These are phyloP conservation scores for Diorhabda elongata DNA, from an alignment of 1,140 invertebrate genomes.

Conservation along the genomic window DNA sequence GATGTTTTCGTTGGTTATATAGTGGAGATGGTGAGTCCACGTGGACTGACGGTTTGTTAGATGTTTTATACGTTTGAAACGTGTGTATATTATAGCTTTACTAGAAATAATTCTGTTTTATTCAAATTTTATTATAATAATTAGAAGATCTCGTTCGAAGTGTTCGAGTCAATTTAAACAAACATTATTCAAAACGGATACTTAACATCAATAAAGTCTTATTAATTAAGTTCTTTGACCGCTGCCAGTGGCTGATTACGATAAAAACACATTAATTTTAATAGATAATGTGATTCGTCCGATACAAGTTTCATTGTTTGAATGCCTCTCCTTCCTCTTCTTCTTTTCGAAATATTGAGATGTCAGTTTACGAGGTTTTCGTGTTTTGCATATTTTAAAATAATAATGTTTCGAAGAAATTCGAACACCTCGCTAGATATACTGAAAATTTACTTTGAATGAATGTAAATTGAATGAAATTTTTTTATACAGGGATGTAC, in stretches of 20 bases:
- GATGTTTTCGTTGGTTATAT: no score
- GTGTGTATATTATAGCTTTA: no score
- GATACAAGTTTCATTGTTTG: conserved; percentile 11
- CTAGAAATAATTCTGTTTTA: no score
- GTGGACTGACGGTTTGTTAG: no score
- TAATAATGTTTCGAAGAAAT: neutral
- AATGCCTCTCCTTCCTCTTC: neutral
- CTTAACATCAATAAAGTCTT: neutral
- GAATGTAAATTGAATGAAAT: neutral
- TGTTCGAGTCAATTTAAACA: no score
- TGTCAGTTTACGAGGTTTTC: neutral
- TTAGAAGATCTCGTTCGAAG: no score
- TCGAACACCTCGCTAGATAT: neutral
- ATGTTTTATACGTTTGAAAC: no score
- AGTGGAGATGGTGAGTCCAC: no score
- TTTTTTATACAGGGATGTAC: neutral
- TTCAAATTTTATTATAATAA: no score
- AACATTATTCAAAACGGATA: no score
- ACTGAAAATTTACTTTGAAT: neutral
- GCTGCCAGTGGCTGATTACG: conserved; percentile 1
- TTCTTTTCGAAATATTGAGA: conserved; percentile 8
- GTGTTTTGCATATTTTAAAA: conserved; percentile 8
- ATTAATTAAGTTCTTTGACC: conserved; percentile 13
- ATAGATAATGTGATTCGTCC: conserved; percentile 12
- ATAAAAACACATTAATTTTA: conserved; percentile 14